Percentiles rank a stretch among this genome's conserved stretches.
phyloP scores from a whole-genome alignment of 2,113 vertebrate species.

The Sarotherodon lohbergeri region DNA sequence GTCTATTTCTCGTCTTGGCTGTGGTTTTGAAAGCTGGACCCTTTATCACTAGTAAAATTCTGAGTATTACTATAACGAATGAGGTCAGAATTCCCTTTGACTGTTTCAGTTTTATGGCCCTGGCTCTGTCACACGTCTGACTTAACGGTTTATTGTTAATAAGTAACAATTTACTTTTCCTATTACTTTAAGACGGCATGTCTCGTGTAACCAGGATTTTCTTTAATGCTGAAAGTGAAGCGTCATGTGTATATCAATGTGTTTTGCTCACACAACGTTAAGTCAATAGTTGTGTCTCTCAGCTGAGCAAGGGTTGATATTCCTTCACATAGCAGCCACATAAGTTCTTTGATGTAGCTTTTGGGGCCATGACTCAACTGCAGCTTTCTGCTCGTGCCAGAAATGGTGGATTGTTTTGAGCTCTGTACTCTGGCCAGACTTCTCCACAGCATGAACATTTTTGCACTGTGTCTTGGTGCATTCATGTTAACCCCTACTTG shows the following conservation, averaged over 20 bases:
- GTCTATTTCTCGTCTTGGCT: neutral
- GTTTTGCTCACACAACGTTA: neutral
- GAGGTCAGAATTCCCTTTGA: neutral
- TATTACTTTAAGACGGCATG: neutral
- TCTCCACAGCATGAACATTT: neutral
- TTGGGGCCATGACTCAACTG: neutral
- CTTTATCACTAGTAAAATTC: neutral
- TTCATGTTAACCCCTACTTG: neutral
- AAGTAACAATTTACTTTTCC: neutral
- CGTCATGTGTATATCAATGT: neutral
- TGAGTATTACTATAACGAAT: neutral
- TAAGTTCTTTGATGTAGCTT: neutral
- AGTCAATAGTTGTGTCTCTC: neutral
- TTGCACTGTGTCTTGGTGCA: neutral
- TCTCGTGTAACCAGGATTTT: neutral
- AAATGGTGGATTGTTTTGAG: neutral
- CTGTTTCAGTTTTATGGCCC: neutral
- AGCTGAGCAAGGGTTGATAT: neutral
- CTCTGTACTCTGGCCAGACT: neutral
- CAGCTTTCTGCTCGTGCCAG: neutral
- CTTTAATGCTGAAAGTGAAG: neutral
- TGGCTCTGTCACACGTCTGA: neutral
- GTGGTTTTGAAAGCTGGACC: neutral
- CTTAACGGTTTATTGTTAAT: neutral
- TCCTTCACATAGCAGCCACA: neutral